phyloP scores from a whole-genome alignment of 2,113 vertebrate genomes.

The Sclerurus mexicanus region DNA sequence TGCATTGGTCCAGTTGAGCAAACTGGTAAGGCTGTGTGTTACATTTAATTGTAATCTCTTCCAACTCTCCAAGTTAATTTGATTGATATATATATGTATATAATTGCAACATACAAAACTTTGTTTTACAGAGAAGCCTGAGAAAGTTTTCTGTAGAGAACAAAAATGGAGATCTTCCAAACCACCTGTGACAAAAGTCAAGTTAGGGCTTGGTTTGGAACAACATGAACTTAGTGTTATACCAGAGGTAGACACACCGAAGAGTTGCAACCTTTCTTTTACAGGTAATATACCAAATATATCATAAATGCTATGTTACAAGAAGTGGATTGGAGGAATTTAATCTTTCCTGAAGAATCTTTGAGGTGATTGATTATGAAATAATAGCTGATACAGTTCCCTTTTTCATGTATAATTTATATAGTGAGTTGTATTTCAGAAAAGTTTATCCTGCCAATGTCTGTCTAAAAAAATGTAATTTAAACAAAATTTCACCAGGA shows the following conservation, averaged over 20 bases:
- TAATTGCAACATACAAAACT: neutral
- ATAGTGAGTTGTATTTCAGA: neutral
- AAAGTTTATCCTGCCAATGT: neutral
- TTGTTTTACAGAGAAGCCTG: slow-evolving; percentile 48
- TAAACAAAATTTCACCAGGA: neutral
- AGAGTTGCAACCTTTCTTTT: slow-evolving; percentile 65
- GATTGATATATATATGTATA: too few relatives aligned
- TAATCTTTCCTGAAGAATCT: neutral
- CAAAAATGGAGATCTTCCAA: slow-evolving; percentile 67
- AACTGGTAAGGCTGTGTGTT: slow-evolving; percentile 1
- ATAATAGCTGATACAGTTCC: neutral
- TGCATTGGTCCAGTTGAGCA: neutral
- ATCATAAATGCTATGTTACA: neutral
- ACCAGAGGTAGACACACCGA: slow-evolving; percentile 84
- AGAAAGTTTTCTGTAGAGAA: neutral
- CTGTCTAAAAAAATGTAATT: neutral
- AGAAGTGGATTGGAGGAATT: neutral
- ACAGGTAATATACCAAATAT: slow-evolving; percentile 65
- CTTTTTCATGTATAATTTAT: neutral
- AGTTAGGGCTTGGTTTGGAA: slow-evolving; percentile 69
- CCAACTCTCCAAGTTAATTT: neutral
- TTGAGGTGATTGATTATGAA: neutral
- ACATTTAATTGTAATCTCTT: neutral
- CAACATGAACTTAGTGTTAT: slow-evolving; percentile 93
- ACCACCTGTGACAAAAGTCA: slow-evolving; percentile 82